Evolutionary conservation across 1,140 invertebrate genomes (phyloP).

Genomic region (Drosophila nigromelanica): DNA sequence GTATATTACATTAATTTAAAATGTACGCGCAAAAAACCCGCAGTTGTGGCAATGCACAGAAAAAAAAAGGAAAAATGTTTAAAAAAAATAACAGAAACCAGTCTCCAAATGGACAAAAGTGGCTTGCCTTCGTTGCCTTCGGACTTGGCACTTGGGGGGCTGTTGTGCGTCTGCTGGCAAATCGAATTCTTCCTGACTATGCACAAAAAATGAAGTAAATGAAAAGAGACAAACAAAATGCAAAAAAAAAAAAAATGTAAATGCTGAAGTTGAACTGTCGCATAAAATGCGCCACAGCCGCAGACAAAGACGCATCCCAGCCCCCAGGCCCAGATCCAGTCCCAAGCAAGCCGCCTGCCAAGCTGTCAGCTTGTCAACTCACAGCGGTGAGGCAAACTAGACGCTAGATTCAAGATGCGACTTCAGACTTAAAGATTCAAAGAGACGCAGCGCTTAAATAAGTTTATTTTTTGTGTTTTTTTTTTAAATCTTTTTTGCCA

Average conservation of each 20-base stretch:
- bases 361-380: constrained; percentile 1
- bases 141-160: constrained; percentile 11
- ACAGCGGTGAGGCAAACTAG: constrained; percentile 2
- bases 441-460: background rate
- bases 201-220: background rate
- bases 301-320: constrained; percentile 18
- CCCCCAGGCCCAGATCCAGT: background rate
- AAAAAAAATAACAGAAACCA: constrained; percentile 51
- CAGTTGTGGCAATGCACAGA: constrained; percentile 23
- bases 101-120: constrained; percentile 52
- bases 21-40: constrained; percentile 49
- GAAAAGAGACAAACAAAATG: constrained; percentile 21
- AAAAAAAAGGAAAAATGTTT: constrained; percentile 31
- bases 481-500: background rate
- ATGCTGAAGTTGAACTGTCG: constrained; percentile 68
- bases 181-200: constrained; percentile 49
- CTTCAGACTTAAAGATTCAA: constrained; percentile 8
- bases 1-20: constrained; percentile 61
- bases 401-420: constrained; percentile 13
- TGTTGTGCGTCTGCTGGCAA: constrained; percentile 18
- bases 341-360: no score
- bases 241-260: constrained; percentile 48
- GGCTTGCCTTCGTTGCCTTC: constrained; percentile 56
- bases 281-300: constrained; percentile 29
- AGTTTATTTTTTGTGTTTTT: background rate